Base-by-base conservation (phyloP, 2,113 vertebrate genomes). In the Sturnira hondurensis region DNA sequence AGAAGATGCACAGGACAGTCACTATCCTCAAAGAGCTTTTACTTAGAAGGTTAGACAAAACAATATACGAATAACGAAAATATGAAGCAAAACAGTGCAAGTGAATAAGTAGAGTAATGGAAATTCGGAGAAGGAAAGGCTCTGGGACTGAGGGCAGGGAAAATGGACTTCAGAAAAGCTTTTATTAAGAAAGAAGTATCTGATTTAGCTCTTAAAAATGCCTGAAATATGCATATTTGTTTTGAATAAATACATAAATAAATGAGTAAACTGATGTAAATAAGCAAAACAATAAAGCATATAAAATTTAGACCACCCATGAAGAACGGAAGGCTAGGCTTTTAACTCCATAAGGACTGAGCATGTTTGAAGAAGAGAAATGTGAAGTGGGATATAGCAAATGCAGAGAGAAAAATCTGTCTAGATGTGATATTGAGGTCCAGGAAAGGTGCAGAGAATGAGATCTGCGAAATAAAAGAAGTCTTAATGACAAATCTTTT, bases 21-120 rank as follows among this genome's bases (percentile, higher is more conserved):
- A 78, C 52, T 63, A 43, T 3, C 70, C 26, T 94, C 73, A 84
- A 71, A 89, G 45, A 87, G 7, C 41, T 71, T 94, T 67, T 70
- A 89, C 70, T 89, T 81, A 78, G 80, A 89, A 94, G 22, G 43
- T 86, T 83, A 74, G 28, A 80, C 26, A 89, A 91, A 80, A 36
- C 17, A 33, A 38, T 4, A 45, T 22, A n/a, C 56, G 28, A 74
- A 80, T 65, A 71, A 61, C 20, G 7, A 63, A 81, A 78, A 19
- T 88, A 47, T 7, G 22, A 90, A 71, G 71, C 3, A 85, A 85
- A 56, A 56, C 26, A 89, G 73, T 28, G 10, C 19, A 56, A 96
- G 43, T 41, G 9, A 77, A 15, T 80, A 43, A 65, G 90, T 67
- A 86, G 11, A 61, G 20, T 33, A 78, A 33, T 22, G 2, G 16